A percentile compares a stretch with the other conserved stretches of the same genome.
phyloP scores from a whole-genome alignment of 2,888 invertebrate species.

The Anticlea derivata region DNA sequence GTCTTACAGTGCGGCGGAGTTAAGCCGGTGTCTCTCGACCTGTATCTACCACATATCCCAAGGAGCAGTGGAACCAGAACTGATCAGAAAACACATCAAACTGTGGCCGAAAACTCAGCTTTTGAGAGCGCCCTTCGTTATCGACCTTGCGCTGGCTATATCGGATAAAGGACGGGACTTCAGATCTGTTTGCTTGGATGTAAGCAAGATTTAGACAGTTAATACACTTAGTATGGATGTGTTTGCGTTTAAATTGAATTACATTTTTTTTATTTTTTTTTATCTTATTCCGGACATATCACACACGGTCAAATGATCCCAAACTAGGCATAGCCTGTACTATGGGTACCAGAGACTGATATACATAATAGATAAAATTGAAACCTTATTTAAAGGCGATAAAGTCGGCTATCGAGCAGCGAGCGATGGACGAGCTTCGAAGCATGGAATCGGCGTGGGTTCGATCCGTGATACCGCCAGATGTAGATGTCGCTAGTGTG shows the following conservation, averaged over 20 bases:
- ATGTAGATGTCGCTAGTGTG: constrained; percentile 58
- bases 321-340: too few species aligned
- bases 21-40: constrained; percentile 68
- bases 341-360: too few species aligned
- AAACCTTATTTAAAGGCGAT: constrained; percentile 51
- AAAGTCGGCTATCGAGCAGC: constrained; percentile 63
- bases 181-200: constrained; percentile 65
- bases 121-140: constrained; percentile 61
- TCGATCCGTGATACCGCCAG: constrained; percentile 61
- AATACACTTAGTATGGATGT: neutral
- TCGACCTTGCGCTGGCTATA: constrained; percentile 67
- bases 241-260: neutral
- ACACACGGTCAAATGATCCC: too few species aligned
- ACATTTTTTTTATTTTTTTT: neutral
- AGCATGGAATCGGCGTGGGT: constrained; percentile 64
- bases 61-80: constrained; percentile 62
- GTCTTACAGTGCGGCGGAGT: constrained; percentile 60
- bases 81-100: constrained; percentile 59
- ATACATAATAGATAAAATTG: too few species aligned
- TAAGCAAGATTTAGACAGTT: constrained; percentile 50
- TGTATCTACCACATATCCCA: constrained; percentile 70
- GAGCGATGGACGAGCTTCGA: constrained; percentile 52
- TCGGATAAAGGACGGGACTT: constrained; percentile 65
- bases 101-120: constrained; percentile 68
- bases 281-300: too few species aligned